Base-by-base conservation (phyloP, 1,140 invertebrate species). In the Drosophila bocki region DNA sequence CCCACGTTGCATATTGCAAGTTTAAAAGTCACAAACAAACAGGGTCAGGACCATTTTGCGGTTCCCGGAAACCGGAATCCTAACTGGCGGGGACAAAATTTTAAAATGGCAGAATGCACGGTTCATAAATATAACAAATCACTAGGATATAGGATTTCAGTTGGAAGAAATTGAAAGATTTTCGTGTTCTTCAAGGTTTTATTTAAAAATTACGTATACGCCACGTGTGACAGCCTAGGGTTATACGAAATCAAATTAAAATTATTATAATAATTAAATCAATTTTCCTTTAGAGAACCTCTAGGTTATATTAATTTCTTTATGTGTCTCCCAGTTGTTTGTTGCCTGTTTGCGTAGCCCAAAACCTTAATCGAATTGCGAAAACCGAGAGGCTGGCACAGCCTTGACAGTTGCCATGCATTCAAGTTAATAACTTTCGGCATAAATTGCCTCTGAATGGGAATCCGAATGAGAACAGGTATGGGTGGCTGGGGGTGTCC, bases 391-490 rank as follows among this genome's bases (percentile, higher is more conserved):
- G 19, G 15, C 19, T 48, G 33, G 15, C 35, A 22, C 62, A 71
- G 26, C 51, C 69, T 42, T 72, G 51, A 35, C 53, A 45, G 62
- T 65, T 19, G 29, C 60, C 47, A 35, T 54, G 58, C 50, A 59
- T 56, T 58, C 53, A 59, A 84, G 75, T 81, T 81, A 90, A 88
- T 90, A 90, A 88, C 78, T 85, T 84, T 70, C 35, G 61, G 64
- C 69, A 61, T 54, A 78, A 84, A 84, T 81, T 84, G 77, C 72
- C 81, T 57, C 54, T 77, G 62, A 84, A 77, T 77, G 39, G 45
- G 56, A 37, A 37, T 48, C 33, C 9, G 44, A 19, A 41, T 35
- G 47, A 7, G 13, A 5, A 17, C 11, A 29, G 26, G 42, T 44
- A 6, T 29, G 26, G 26, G 26, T 29, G 26, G 26, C 26, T 13